Evolutionary conservation across 2,888 invertebrate genomes (phyloP).

Genomic region (Heterodera filipjevi): DNA sequence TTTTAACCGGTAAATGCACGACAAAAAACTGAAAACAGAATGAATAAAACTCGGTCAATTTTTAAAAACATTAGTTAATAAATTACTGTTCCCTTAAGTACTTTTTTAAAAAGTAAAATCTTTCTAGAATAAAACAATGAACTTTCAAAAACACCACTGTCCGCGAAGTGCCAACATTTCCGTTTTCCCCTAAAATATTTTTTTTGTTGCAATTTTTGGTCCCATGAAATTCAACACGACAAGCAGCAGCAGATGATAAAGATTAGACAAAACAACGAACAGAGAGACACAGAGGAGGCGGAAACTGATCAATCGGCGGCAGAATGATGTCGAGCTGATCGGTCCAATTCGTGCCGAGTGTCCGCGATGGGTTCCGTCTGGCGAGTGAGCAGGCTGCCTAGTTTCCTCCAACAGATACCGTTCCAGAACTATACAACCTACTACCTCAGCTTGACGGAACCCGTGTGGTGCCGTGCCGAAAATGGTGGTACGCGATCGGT

Average conservation of each 20-base stretch:
- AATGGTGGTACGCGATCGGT: no score
- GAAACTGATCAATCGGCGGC: not conserved
- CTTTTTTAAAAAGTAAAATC: no score
- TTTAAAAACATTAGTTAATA: no score
- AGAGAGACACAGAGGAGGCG: not conserved
- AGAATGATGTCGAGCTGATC: not conserved
- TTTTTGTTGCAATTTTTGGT: not conserved
- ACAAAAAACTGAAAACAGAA: no score
- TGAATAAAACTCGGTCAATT: no score
- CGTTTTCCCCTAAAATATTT: not conserved
- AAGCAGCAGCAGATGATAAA: no score
- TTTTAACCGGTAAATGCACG: no score
- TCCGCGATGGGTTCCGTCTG: constrained; percentile 66
- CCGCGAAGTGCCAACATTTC: not conserved
- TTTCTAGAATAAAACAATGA: no score
- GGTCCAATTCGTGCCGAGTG: not conserved
- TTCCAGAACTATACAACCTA: constrained; percentile 95
- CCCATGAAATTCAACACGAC: not conserved
- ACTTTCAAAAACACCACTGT: not conserved
- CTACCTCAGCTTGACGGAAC: constrained; percentile 79
- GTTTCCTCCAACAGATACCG: constrained; percentile 84
- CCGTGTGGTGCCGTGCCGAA: not conserved
- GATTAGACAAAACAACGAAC: not conserved
- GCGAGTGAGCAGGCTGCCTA: constrained; percentile 98
- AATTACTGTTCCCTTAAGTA: no score